Base-by-base conservation (phyloP, 1,140 invertebrate species). In the Drosophila teissieri region DNA sequence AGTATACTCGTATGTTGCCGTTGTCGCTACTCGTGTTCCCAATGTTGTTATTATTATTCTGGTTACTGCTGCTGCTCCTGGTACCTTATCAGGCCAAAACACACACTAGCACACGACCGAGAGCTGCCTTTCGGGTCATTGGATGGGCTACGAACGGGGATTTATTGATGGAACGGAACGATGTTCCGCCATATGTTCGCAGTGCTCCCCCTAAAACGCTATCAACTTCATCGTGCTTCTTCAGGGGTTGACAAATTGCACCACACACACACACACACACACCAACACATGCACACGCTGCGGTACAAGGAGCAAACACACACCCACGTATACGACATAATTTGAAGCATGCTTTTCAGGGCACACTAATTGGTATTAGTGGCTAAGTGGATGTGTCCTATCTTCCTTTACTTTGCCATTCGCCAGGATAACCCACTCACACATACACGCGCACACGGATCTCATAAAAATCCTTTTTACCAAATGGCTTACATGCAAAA, bases 291-390 rank as follows among this genome's bases (percentile, higher is more conserved):
- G 49, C 27, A 31, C 61, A 49, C 37, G 56, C 15, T 46, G 45
- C 40, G 57, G 45, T 45, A 58, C 64, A 45, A 22, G 55, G 12
- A 34, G 10, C 31, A 31, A 52, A 36, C 49, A 17, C 58, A 70
- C 60, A 69, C 53, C 42, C 49, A 62, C 54, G 67, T 73, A 51
- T 60, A 74, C 70, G 62, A 65, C 56, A 80, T 74, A 80, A 80
- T 86, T 81, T 86, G 83, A 79, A 86, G 79, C 79, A 88, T 69
- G 69, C 83, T 83, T 83, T 79, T 39, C 62, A 46, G 79, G 62
- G 73, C 84, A 83, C 79, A 73, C 83, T 86, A 86, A 86, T 86
- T 86, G 83, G 83, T 86, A 83, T 83, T 88, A 83, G 83, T 79
- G 72, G 74, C 58, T 34, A 70, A 81, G 74, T 86, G 82, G 68